A percentile compares a stretch with the other conserved stretches of the same genome.
These are phyloP conservation scores for Lepidostoma basale DNA, from an alignment of 1,140 invertebrate genomes.

Conservation along the genomic window DNA sequence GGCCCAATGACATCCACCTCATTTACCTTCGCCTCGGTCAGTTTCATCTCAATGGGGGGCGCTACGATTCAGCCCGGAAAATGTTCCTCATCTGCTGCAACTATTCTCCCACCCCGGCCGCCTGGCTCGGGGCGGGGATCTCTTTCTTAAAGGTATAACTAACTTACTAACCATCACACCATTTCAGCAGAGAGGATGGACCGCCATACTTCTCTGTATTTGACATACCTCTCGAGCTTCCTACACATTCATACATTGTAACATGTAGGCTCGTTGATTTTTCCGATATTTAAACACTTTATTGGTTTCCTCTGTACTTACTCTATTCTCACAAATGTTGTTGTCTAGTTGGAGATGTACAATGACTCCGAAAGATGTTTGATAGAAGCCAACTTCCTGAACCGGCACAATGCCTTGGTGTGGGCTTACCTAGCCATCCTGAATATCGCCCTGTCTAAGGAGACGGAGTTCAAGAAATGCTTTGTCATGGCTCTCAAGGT, in stretches of 20 bases:
- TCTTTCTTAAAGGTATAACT: slow-evolving; percentile 16
- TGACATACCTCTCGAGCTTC: no score
- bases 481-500: slow-evolving; percentile 23
- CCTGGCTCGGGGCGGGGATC: slow-evolving; percentile 23
- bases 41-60: background rate
- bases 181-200: no score
- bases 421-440: slow-evolving; percentile 20
- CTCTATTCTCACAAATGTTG: no score
- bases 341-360: slow-evolving; percentile 11
- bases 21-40: slow-evolving; percentile 11
- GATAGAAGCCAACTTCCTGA: slow-evolving; percentile 17
- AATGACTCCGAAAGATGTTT: slow-evolving; percentile 28
- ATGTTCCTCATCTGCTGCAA: slow-evolving; percentile 20
- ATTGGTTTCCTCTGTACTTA: no score
- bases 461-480: slow-evolving; percentile 18
- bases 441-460: background rate
- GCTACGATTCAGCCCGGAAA: background rate
- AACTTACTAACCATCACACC: no score
- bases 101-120: slow-evolving; percentile 2
- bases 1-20: slow-evolving; percentile 20
- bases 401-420: slow-evolving; percentile 1
- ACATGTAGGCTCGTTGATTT: no score
- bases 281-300: no score
- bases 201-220: no score
- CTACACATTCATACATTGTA: no score